Evolutionary conservation across 2,797 vertebrate species (phyloP).

Genomic region (Nyctalus aviator): DNA sequence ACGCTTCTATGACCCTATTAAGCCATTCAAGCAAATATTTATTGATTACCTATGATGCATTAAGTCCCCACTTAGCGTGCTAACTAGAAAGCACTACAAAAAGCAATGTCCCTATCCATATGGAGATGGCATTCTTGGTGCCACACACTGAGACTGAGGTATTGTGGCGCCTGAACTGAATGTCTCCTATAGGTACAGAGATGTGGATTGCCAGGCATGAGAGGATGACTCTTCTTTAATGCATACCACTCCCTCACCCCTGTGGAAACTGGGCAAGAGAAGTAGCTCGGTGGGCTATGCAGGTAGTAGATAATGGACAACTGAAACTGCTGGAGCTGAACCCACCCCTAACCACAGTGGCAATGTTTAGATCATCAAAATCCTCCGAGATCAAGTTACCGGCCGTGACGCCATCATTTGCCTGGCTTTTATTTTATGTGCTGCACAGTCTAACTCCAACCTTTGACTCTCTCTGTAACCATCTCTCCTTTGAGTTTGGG

Average conservation of each 20-base stretch:
- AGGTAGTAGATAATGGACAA: conserved; percentile 46
- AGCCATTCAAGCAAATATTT: conserved; percentile 20
- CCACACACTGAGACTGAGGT: not conserved
- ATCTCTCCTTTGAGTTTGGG: conserved; percentile 67
- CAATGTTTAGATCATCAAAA: conserved; percentile 68
- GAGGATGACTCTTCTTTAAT: not conserved
- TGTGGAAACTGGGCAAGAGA: conserved; percentile 28
- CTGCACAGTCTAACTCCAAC: conserved; percentile 54
- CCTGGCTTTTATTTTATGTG: conserved; percentile 60
- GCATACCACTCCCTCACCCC: not conserved
- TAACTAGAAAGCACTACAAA: not conserved
- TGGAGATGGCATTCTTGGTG: not conserved
- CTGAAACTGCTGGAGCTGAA: not conserved
- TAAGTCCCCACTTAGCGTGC: conserved; percentile 9
- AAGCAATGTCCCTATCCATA: not conserved
- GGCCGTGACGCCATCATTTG: conserved; percentile 56
- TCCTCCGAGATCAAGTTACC: conserved; percentile 67
- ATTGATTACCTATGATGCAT: not conserved
- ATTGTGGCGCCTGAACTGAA: not conserved
- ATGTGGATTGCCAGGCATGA: not conserved
- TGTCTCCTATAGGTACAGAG: not conserved
- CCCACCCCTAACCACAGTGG: conserved; percentile 53
- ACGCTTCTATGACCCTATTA: not conserved
- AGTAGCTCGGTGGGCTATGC: not conserved
- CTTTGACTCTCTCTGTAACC: conserved; percentile 66